Conservation (phyloP, 2,113 vertebrate genomes). For the Stegastes partitus region DNA sequence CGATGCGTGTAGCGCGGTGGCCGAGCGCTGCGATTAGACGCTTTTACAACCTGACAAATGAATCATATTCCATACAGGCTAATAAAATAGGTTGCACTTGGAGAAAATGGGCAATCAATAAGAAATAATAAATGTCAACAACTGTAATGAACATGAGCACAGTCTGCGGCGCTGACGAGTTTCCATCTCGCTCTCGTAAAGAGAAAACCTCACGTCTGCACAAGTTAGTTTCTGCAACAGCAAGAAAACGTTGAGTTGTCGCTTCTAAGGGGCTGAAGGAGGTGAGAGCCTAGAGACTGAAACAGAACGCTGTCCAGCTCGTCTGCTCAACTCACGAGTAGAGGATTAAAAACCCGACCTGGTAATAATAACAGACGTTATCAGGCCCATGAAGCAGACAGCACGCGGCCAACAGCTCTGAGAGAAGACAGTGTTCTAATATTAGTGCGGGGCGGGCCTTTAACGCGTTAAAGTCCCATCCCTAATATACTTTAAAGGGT, state of each 20-base stretch:
- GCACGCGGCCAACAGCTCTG: too few species aligned
- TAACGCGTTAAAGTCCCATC: too few species aligned
- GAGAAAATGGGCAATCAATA: conserved; percentile 38
- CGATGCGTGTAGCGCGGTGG: conserved; percentile 7
- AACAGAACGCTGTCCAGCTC: too few species aligned
- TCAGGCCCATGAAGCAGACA: too few species aligned
- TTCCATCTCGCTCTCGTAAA: conserved; percentile 23
- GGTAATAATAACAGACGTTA: too few species aligned
- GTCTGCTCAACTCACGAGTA: too few species aligned
- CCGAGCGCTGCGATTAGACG: conserved; percentile 32
- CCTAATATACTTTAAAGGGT: too few species aligned
- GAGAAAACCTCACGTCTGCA: conserved; percentile 8
- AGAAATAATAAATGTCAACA: conserved; percentile 67
- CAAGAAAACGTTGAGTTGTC: background rate
- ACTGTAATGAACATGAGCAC: conserved; percentile 49
- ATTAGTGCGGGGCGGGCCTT: too few species aligned
- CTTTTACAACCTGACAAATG: conserved; percentile 63
- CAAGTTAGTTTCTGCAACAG: background rate
- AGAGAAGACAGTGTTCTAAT: too few species aligned
- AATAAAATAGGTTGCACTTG: conserved; percentile 47
- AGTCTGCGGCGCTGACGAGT: conserved; percentile 15
- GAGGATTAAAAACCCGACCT: too few species aligned
- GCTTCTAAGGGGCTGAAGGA: background rate
- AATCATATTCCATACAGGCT: conserved; percentile 56
- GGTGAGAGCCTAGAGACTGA: background rate